Base-by-base conservation (phyloP, 2,797 vertebrate species). In the Sebastiscus tertius region DNA sequence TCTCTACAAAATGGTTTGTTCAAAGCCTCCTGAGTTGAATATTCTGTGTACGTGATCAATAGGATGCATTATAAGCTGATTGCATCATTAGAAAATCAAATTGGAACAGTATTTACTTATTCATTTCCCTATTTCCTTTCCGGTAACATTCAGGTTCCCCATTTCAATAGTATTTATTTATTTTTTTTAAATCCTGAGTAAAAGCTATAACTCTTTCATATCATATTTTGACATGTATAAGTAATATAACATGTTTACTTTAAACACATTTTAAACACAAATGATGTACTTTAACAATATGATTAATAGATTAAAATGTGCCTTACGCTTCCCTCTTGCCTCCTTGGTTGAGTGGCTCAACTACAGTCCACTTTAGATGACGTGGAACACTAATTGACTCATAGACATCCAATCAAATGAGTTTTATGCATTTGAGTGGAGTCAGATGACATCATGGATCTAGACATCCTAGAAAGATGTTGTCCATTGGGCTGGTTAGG, bases 131-230 rank as follows among this genome's bases (percentile, higher is more conserved):
- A 14, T 55, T 22, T n/a, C 8, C 49, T 6, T n/a, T 49, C 46
- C 7, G 8, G 3, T 52, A 8, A 52, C 20, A 4, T 52, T 67
- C 81, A 79, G 84, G 78, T 77, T 80, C 1, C 54, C 34, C 11
- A 10, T 12, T 0, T 34, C 33, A 34, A 22, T 46, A 18, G 42
- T 4, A 4, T 49, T 7, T 42, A 4, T 42, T 39, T 39, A 24
- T 49, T 49, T 31, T 31, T 29, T 36, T 34, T 1, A 36, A 49
- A 20, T 46, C 46, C 49, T 54, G 52, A 22, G n/a, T 54, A 54
- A 54, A 54, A 54, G 52, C 20, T 27, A 16, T 16, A 27, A 8
- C 14, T 27, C 24, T 58, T 58, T 26, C 26, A 58, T 27, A 33
- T n/a, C 0, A 61, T 33, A 33, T 62, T 7, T 62, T 62, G 10